Evolutionary conservation across 2,888 invertebrate genomes (phyloP), one percentile per base, ranked within the genome.

Genomic region (Lasioglossum marginatum): DNA sequence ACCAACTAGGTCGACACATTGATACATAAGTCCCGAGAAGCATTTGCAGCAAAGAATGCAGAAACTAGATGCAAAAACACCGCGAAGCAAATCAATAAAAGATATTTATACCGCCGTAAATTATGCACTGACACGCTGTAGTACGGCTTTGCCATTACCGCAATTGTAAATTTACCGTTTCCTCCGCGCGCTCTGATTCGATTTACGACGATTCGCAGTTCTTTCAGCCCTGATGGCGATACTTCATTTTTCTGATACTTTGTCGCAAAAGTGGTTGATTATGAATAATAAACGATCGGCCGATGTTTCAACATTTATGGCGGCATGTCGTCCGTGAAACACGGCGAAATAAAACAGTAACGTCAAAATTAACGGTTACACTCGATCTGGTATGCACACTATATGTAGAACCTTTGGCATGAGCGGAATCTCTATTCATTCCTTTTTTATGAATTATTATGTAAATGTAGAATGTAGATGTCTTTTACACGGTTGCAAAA

Each of bases 1-100:
- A 37, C 23, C 68, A 68, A 68, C 68, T 68, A 23, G 68, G 68
- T 68, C 68, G 68, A 37, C 68, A 37, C 68, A 23, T 34, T 23
- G 23, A 68, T 37, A 68, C 37, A 23, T 12, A 37, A 37, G 34
- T 68, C 68, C 8, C 68, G 19, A 23, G 37, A 68, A 37, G 37
- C 37, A 23, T 19, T 68, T 10, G 37, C 37, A 8, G 37, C 68
- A 4, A 68, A 68, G 68, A 68, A 37, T 68, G 37, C 68, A 37
- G 68, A 34, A 31, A 68, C 68, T n/a, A n/a, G 68, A 19, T 16
- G 37, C 37, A 68, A 68, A 37, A 34, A 40, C 37, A n/a, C 37
- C 34, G 23, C 68, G 23, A 68, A 68, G 37, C 34, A 12, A 37
- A 12, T 68, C 34, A 23, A 37, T 37, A 37, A 68, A 68, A 37